phyloP scores from a whole-genome alignment of 2,797 vertebrate genomes.

The Potorous gilbertii region DNA sequence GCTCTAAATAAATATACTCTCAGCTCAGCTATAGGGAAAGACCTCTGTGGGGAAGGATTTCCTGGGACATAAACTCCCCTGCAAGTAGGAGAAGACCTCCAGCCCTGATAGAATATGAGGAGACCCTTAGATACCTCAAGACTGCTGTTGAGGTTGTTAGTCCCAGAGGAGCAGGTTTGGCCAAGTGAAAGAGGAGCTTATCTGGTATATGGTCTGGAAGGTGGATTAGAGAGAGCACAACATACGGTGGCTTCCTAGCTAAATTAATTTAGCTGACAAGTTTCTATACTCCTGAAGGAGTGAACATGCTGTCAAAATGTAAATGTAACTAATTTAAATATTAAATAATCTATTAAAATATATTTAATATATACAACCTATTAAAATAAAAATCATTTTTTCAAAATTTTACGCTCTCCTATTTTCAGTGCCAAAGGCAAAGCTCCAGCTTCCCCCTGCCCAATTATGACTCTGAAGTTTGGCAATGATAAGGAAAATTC shows the following conservation, averaged over 20 bases:
- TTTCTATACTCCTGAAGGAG: neutral
- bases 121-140: neutral
- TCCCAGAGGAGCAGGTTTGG: neutral
- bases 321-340: neutral
- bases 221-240: neutral
- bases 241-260: neutral
- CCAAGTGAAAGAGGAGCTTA: neutral
- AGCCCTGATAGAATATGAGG: neutral
- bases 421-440: neutral
- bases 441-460: neutral
- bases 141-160: neutral
- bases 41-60: neutral
- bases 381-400: neutral
- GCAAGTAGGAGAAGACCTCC: neutral
- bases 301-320: neutral
- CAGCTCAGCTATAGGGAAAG: neutral
- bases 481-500: neutral
- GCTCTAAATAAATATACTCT: neutral
- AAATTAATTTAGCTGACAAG: neutral
- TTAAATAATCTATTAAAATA: neutral
- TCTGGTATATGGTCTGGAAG: neutral
- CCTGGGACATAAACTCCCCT: neutral
- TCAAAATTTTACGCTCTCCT: neutral
- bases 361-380: too few species aligned
- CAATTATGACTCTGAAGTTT: neutral